phyloP scores from a whole-genome alignment of 2,797 vertebrate genomes.

The Onychomys leucogaster region DNA sequence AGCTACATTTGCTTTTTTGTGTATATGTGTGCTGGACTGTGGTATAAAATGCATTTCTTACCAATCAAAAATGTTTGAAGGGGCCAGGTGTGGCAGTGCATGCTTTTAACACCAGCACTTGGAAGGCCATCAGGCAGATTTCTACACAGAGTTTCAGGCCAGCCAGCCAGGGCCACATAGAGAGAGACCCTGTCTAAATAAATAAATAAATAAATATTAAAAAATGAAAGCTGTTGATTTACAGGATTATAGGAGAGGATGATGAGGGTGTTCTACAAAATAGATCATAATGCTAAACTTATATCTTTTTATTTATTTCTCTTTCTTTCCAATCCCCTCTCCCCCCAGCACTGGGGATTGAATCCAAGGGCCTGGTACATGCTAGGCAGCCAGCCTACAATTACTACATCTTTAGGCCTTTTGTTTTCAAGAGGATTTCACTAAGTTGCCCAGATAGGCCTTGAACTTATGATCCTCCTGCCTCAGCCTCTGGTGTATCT shows the following conservation, averaged over 20 bases:
- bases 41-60: constrained; percentile 9
- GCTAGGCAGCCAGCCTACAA: not conserved
- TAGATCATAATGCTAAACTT: not conserved
- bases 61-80: constrained; percentile 34
- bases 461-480: not conserved
- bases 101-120: not conserved
- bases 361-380: not conserved
- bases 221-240: not conserved
- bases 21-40: not conserved
- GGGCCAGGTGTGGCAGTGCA: not conserved
- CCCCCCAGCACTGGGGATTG: not conserved
- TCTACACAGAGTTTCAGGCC: not conserved
- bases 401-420: not conserved
- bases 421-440: not conserved
- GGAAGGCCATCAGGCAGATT: not conserved
- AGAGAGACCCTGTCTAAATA: not conserved
- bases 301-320: not conserved
- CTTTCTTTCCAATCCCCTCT: not conserved
- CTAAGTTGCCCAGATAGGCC: not conserved
- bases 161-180: not conserved
- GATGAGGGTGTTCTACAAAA: not conserved
- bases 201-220: not conserved
- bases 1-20: not conserved
- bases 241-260: not conserved
- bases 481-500: not conserved